phyloP scores from a whole-genome alignment of 2,888 invertebrate species.

The Catocala sponsa region DNA sequence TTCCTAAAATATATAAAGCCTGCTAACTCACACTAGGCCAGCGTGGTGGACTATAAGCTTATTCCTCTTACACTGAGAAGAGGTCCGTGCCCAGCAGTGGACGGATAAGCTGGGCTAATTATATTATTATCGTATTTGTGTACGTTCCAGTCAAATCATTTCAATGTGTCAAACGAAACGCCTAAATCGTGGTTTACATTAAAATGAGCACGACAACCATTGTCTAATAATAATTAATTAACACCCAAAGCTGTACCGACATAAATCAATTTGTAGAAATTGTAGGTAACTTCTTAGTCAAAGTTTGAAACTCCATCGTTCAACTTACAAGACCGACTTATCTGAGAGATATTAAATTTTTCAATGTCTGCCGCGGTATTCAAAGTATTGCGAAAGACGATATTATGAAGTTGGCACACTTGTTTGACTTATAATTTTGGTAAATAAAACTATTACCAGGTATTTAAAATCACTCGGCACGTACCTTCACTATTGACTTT shows the following conservation, averaged over 20 bases:
- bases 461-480: neutral
- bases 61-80: no score
- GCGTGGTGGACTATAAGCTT: no score
- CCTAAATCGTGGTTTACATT: neutral
- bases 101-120: no score
- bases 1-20: no score
- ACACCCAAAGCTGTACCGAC: slow-evolving; percentile 4
- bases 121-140: no score
- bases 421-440: neutral
- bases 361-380: slow-evolving; percentile 26
- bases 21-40: no score
- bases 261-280: slow-evolving; percentile 28
- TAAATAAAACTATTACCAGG: neutral
- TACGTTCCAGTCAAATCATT: no score
- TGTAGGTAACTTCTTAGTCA: slow-evolving; percentile 8
- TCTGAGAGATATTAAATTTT: slow-evolving; percentile 38
- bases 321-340: slow-evolving; percentile 32
- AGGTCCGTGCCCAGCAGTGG: no score
- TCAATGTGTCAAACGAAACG: no score
- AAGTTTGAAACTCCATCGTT: slow-evolving; percentile 21
- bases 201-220: neutral
- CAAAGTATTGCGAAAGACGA: slow-evolving; percentile 11
- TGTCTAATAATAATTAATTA: slow-evolving; percentile 4
- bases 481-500: no score
- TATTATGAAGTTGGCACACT: neutral